These are phyloP conservation scores for Ochotona curzoniae DNA, from an alignment of 2,113 vertebrate species.

Conservation along the genomic window DNA sequence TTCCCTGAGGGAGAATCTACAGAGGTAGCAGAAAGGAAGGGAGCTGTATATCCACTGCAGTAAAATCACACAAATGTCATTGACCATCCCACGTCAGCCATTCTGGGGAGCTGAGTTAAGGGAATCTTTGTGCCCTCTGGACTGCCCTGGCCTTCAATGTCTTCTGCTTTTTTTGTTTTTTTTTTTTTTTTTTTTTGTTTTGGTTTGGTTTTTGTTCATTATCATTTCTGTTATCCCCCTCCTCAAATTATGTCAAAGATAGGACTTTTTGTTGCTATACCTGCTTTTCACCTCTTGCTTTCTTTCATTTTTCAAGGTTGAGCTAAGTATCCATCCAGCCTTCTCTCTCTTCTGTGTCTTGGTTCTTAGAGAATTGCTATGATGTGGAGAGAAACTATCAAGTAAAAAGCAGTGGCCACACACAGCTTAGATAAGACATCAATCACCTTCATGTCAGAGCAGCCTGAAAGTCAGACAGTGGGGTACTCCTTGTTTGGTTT, in stretches of 20 bases:
- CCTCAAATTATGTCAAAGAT: not conserved
- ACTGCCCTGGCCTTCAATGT: not conserved
- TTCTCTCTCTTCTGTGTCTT: not conserved
- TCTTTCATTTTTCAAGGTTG: not conserved
- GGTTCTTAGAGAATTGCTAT: not conserved
- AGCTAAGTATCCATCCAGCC: not conserved
- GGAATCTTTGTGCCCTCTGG: not conserved
- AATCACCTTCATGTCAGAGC: not conserved
- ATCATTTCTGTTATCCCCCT: conserved; percentile 1
- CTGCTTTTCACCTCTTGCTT: not conserved
- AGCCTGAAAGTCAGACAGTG: not conserved
- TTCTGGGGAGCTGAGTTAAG: not conserved
- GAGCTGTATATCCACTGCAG: not conserved
- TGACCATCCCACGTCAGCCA: not conserved
- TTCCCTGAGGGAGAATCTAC: not conserved
- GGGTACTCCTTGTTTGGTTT: not conserved
- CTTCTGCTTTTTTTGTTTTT: not conserved
- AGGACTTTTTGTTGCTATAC: not conserved
- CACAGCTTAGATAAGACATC: not conserved
- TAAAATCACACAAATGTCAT: not conserved
- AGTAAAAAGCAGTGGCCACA: not conserved
- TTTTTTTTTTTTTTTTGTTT: too few species aligned
- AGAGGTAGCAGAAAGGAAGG: not conserved
- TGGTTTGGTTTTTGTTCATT: not conserved
- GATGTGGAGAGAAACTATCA: not conserved